Percentiles rank a stretch among this genome's conserved stretches.
Conservation (phyloP, 2,888 invertebrate species). For the Brachynemurus nebulosus region DNA sequence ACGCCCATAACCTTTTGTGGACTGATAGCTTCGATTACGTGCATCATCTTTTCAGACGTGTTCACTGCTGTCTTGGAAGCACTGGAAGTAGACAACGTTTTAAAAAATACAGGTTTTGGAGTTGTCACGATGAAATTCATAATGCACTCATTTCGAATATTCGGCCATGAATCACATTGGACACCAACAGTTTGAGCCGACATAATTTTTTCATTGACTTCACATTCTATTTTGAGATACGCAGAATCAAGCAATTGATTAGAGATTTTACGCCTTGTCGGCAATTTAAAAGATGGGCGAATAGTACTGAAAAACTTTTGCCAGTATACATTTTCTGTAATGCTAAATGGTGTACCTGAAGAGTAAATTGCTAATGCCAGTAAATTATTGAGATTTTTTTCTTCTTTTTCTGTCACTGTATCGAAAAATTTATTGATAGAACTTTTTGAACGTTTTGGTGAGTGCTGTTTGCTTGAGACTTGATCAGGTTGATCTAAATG, state of each 20-base stretch:
- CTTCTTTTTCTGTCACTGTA: not conserved
- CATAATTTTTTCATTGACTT: not conserved
- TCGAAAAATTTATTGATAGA: not conserved
- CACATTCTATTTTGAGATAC: not conserved
- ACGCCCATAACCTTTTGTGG: not conserved
- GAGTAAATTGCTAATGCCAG: not conserved
- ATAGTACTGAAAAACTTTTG: not conserved
- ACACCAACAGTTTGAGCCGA: not conserved
- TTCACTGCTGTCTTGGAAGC: conserved; percentile 19
- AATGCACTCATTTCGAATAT: conserved; percentile 18
- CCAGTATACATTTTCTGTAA: not conserved
- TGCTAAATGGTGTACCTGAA: not conserved
- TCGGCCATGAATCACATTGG: conserved; percentile 10
- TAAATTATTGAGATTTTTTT: not conserved
- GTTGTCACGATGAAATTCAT: conserved; percentile 21
- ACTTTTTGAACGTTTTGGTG: not conserved
- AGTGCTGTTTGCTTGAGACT: not conserved
- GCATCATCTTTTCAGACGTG: conserved; percentile 15
- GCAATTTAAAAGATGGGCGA: not conserved
- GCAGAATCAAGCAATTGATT: not conserved
- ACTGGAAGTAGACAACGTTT: conserved; percentile 16
- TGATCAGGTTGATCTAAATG: not conserved
- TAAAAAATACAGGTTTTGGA: conserved; percentile 20
- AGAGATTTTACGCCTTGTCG: not conserved
- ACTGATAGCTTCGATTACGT: not conserved